phyloP scores from a whole-genome alignment of 2,797 vertebrate genomes.

The Rhinoraja longicauda region DNA sequence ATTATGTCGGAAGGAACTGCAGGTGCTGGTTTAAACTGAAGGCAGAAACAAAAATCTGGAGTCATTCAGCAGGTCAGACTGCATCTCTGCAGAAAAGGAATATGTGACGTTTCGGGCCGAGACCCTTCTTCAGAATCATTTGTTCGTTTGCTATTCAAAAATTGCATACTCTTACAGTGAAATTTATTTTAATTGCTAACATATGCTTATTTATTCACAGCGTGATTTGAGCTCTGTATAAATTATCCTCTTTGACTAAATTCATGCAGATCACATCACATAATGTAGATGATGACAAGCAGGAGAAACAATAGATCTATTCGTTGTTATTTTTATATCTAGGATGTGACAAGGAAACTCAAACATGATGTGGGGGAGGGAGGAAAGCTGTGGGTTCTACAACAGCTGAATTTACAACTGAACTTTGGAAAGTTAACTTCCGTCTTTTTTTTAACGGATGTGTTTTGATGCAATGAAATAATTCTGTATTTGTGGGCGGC shows the following conservation, averaged over 20 bases:
- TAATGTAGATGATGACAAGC: background rate
- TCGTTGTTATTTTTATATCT: background rate
- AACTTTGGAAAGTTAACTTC: background rate
- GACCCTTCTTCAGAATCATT: no score
- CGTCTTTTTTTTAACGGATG: background rate
- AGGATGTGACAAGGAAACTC: background rate
- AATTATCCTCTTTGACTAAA: background rate
- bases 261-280: background rate
- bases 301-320: background rate
- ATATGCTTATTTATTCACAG: background rate
- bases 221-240: background rate
- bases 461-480: background rate
- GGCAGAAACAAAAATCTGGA: no score
- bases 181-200: slow-evolving; percentile 7
- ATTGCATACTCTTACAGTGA: background rate
- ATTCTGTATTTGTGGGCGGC: no score
- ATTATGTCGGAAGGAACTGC: no score
- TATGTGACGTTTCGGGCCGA: no score
- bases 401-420: background rate
- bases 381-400: background rate
- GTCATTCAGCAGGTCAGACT: no score
- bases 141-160: background rate
- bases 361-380: background rate
- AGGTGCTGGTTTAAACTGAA: no score
- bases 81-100: no score